Evolutionary conservation across 2,797 vertebrate species (phyloP), one percentile per base, ranked within the genome.

Genomic region (Prunella strophiata): DNA sequence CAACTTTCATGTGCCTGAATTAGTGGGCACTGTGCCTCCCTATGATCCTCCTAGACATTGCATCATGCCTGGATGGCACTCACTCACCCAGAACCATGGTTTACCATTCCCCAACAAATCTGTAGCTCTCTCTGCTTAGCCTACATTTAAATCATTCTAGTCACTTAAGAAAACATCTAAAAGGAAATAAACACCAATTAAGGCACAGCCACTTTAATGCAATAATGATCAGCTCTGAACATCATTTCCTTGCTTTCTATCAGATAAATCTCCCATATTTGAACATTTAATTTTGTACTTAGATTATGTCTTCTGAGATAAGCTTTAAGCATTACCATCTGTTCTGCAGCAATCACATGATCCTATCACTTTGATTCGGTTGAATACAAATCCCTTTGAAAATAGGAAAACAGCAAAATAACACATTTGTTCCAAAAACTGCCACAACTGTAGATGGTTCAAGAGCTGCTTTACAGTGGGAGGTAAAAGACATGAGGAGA

Each of bases 121-220:
- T 25, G 10, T 8, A 72, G 54, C 23, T 77, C 43, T 48, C n/a
- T 47, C 51, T 80, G 57, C 77, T 93, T 85, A 91, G 88, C 84
- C 74, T 92, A 94, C 86, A 94, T 83, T 89, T 72, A 84, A 78
- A 93, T 43, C 16, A 80, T 75, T 83, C 86, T n/a, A 85, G 86
- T 61, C 81, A 91, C 62, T 95, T 89, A 83, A 89, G 93, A 62
- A 93, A 84, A 77, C 48, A 61, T 88, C 81, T 89, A 66, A 92
- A 93, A 94, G 75, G 92, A 95, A 96, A 96, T 84, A 95, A 95
- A 95, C 72, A 94, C 42, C 95, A 96, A 89, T 97, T 96, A 95
- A 93, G 78, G 87, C 72, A 59, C 61, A 94, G 73, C 5, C 90
- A 81, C 90, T 93, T 95, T 92, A 89, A 90, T 71, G 76, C 61